phyloP scores from a whole-genome alignment of 1,140 invertebrate species.

The Mamestra configurata region DNA sequence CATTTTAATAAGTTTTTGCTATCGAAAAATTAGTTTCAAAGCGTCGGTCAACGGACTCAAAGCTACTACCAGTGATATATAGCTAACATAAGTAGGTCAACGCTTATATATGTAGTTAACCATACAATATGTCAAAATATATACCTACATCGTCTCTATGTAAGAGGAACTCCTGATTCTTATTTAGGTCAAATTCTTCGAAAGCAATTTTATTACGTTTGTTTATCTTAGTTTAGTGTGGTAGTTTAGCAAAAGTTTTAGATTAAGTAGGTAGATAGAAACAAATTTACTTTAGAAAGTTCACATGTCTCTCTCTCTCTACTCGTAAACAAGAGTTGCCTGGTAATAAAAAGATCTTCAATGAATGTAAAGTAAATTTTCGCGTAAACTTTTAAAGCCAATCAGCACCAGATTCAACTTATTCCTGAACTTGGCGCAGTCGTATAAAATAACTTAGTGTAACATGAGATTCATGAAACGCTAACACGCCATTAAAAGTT shows the following conservation, averaged over 20 bases:
- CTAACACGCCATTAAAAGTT: slow-evolving; percentile 22
- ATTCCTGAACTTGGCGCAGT: too few relatives aligned
- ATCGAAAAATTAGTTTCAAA: slow-evolving; percentile 5
- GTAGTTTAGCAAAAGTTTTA: neutral
- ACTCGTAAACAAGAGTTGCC: too few relatives aligned
- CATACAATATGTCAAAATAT: slow-evolving; percentile 19
- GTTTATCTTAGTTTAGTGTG: neutral
- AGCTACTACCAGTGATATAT: slow-evolving; percentile 23
- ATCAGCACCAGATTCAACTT: too few relatives aligned
- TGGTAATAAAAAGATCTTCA: too few relatives aligned
- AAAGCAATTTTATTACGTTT: slow-evolving; percentile 25
- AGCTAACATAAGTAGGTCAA: slow-evolving; percentile 26
- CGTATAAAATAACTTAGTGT: neutral
- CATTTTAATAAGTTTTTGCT: slow-evolving; percentile 4
- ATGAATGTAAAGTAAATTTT: too few relatives aligned
- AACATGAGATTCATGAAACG: neutral
- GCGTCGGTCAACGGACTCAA: slow-evolving; percentile 1
- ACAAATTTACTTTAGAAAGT: neutral
- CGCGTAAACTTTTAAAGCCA: too few relatives aligned
- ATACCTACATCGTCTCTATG: neutral
- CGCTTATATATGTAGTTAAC: slow-evolving; percentile 15
- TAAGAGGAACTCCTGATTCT: neutral
- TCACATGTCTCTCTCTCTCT: neutral
- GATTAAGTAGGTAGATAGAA: neutral
- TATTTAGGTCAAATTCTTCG: slow-evolving; percentile 22